Base-by-base conservation (phyloP, 2,888 invertebrate species). In the Hedychridium roseum region DNA sequence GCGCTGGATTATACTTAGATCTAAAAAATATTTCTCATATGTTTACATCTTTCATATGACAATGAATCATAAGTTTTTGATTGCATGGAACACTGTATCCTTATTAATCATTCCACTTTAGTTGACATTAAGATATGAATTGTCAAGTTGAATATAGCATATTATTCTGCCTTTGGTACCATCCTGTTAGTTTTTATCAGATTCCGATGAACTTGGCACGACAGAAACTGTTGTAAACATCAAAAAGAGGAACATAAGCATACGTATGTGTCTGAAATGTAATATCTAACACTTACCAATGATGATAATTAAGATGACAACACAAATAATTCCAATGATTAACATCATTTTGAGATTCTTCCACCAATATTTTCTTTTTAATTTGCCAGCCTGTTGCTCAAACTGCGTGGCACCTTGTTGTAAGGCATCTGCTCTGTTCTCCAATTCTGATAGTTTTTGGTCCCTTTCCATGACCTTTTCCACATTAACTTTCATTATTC, bases 261-360 rank as follows among this genome's bases (percentile, higher is more conserved):
- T 2, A 12, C 6, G 14, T 30, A 14, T 14, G 40, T 16, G 38
- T 31, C 18, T 9, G 18, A 3, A 31, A 23, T 16, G 2, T 11
- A 26, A 71, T 71, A 57, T 57, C 70, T n/a, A n/a, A 60, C 28
- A 63, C 91, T 91, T 85, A 94, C 94, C 90, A 80, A 93, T 91
- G 75, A 94, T 88, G 74, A 94, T 89, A 71, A 90, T 91, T 73
- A 93, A 83, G 79, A 92, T 88, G 63, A 91, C 85, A 70, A 90
- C 83, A 54, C 88, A 91, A 78, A 93, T 92, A 49, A 91, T 86
- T 50, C 92, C 93, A 84, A 92, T 89, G 70, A 93, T 91, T 71
- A 93, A 91, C 92, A 93, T 93, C 92, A 93, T 92, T 87, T 97
- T 97, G 73, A 96, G 84, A 81, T 97, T 97, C 82, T 97, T 94